Evolutionary conservation across 2,113 vertebrate species (phyloP).

Genomic region (Sceloporus undulatus): DNA sequence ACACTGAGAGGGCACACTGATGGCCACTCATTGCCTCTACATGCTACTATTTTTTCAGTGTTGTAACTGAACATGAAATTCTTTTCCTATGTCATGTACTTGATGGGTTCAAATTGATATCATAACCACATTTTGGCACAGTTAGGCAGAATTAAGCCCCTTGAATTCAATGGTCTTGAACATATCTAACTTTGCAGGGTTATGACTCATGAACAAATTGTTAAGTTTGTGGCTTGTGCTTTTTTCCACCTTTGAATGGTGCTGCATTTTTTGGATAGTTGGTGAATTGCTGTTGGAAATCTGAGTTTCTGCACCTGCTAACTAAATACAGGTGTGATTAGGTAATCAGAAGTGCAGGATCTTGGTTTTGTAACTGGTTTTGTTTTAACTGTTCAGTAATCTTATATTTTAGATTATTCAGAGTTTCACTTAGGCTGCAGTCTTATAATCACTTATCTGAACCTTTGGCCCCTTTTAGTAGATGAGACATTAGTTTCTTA

Average conservation of each 20-base stretch:
- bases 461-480: neutral
- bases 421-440: neutral
- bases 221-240: neutral
- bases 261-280: neutral
- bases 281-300: constrained; percentile 12
- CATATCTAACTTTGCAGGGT: neutral
- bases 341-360: neutral
- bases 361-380: too few relatives aligned
- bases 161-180: neutral
- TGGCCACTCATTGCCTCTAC: too few relatives aligned
- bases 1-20: neutral
- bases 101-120: neutral
- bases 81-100: neutral
- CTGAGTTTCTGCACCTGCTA: neutral
- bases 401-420: neutral
- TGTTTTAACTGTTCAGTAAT: too few relatives aligned
- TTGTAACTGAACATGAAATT: neutral
- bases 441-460: too few relatives aligned
- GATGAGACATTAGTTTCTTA: neutral
- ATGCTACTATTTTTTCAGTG: neutral
- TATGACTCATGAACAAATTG: neutral
- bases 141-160: neutral
- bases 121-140: neutral
- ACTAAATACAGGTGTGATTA: neutral
- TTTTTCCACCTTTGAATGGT: neutral